Conservation (phyloP, 2,113 vertebrate species). For the Turnix velox region DNA sequence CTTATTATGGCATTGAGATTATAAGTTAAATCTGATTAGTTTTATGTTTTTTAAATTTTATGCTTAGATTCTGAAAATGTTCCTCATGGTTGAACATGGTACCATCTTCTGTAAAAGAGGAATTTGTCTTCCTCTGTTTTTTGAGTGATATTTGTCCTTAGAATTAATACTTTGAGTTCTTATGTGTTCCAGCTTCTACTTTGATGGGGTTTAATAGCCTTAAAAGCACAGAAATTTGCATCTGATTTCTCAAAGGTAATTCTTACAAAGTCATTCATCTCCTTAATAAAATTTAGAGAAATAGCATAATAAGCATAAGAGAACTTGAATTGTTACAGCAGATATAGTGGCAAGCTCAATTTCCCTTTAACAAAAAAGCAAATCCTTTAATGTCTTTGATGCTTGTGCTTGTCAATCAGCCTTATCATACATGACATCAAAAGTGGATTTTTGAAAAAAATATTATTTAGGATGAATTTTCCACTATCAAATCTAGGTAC, state of each 20-base stretch:
- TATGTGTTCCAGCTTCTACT: not conserved
- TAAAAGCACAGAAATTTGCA: not conserved
- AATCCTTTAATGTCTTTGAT: not conserved
- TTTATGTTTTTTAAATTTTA: not conserved
- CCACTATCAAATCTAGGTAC: not conserved
- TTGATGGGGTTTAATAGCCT: not conserved
- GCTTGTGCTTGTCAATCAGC: not conserved
- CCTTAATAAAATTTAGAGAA: not conserved
- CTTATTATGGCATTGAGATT: not conserved
- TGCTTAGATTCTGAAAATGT: not conserved
- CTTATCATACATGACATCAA: not conserved
- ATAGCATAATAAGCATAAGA: not conserved
- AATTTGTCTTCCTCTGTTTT: not conserved
- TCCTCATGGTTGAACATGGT: not conserved
- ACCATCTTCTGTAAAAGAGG: not conserved
- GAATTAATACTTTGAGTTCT: not conserved
- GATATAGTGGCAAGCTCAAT: not conserved
- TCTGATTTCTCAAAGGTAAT: not conserved
- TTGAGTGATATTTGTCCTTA: not conserved
- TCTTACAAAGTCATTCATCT: not conserved
- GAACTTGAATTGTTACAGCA: not conserved
- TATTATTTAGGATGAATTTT: not conserved
- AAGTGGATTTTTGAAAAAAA: not conserved
- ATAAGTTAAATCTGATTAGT: not conserved
- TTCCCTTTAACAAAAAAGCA: not conserved